A percentile compares a stretch with the other conserved stretches of the same genome.
These are phyloP conservation scores for Chaenodraco wilsoni DNA, from an alignment of 2,797 vertebrate species.

Conservation along the genomic window DNA sequence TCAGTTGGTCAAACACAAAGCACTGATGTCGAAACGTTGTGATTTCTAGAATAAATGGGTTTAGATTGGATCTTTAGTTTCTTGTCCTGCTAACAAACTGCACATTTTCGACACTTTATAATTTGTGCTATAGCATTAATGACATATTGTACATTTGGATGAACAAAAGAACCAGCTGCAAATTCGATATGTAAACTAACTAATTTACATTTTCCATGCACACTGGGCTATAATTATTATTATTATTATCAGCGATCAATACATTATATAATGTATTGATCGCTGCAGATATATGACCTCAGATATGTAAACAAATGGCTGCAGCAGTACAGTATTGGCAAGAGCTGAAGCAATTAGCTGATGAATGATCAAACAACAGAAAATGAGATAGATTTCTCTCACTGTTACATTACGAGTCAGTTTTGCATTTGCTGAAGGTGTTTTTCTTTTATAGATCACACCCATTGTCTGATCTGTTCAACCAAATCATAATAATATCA, in stretches of 20 bases:
- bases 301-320: not conserved
- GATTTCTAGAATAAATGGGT: slow-evolving; percentile 4
- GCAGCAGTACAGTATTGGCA: not conserved
- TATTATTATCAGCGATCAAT: no score
- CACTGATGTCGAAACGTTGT: slow-evolving; percentile 11
- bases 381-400: not conserved
- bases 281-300: not conserved
- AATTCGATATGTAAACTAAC: slow-evolving; percentile 18
- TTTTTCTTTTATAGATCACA: no score
- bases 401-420: no score
- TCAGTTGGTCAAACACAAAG: slow-evolving; percentile 14
- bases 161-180: slow-evolving; percentile 28
- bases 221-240: not conserved
- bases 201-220: not conserved
- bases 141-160: slow-evolving; percentile 38
- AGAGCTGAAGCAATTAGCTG: not conserved
- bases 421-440: no score
- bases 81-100: slow-evolving; percentile 4
- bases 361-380: not conserved
- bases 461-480: no score
- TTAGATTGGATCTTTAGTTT: slow-evolving; percentile 13
- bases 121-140: slow-evolving; percentile 4
- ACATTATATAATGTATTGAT: slow-evolving; percentile 6
- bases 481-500: not conserved
- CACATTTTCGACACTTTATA: slow-evolving; percentile 19